These are phyloP conservation scores for Hemithea aestivaria DNA, from an alignment of 2,888 invertebrate species.

Conservation along the genomic window DNA sequence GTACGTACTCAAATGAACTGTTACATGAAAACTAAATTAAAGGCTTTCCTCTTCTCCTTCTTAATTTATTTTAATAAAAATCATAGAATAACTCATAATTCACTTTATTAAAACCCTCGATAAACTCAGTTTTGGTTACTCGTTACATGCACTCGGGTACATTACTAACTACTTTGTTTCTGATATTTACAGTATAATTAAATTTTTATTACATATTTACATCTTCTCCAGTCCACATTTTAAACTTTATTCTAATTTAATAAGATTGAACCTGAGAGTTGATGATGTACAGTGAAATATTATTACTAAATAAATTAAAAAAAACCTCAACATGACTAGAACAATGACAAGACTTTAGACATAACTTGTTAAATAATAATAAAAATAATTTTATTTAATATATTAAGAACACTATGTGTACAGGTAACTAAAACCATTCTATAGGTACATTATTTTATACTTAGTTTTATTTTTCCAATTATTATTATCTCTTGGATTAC, in stretches of 20 bases:
- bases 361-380: too few species aligned
- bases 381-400: too few species aligned
- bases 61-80: constrained; percentile 29
- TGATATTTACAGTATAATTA: constrained; percentile 54
- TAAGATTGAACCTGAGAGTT: constrained; percentile 1
- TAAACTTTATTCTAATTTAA: constrained; percentile 19
- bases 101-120: constrained; percentile 76
- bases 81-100: constrained; percentile 46
- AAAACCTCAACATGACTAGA: constrained; percentile 5
- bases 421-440: too few species aligned
- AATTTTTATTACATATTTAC: constrained; percentile 52
- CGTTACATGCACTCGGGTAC: constrained; percentile 66
- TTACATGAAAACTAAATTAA: too few species aligned
- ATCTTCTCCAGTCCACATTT: constrained; percentile 32
- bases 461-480: constrained; percentile 20
- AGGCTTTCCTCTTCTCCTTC: too few species aligned
- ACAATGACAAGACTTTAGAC: too few species aligned
- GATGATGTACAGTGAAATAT: too few species aligned
- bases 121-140: constrained; percentile 44
- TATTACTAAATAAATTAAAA: neutral
- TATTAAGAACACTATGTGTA: too few species aligned
- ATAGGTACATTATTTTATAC: constrained; percentile 1
- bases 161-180: constrained; percentile 45
- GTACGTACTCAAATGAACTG: too few species aligned
- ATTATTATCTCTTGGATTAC: constrained; percentile 25